Percentiles rank a stretch among this genome's conserved stretches.
phyloP scores from a whole-genome alignment of 1,140 invertebrate species.

The Formica exsecta region DNA sequence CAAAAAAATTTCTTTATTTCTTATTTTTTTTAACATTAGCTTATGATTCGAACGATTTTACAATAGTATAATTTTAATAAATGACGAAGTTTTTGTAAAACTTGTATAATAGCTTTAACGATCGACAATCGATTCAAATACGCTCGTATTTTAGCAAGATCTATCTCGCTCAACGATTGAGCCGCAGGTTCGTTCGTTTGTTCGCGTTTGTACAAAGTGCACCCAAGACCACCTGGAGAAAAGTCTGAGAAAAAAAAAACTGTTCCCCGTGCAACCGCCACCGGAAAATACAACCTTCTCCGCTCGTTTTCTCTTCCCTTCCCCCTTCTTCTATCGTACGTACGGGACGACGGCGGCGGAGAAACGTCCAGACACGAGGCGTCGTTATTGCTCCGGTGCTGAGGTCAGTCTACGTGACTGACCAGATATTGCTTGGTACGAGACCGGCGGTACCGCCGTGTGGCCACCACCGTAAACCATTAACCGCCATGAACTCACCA shows the following conservation, averaged over 20 bases:
- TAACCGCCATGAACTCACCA: slow-evolving; percentile 79
- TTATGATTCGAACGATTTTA: too few relatives aligned
- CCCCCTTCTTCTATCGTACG: slow-evolving; percentile 33
- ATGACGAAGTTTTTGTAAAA: neutral
- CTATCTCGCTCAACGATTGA: neutral
- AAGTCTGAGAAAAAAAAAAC: slow-evolving; percentile 29
- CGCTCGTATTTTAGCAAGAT: neutral
- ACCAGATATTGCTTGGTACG: slow-evolving; percentile 83
- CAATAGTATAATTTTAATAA: neutral
- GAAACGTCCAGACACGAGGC: slow-evolving; percentile 80
- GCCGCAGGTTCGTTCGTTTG: neutral
- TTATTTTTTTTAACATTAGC: too few relatives aligned
- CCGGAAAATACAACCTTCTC: slow-evolving; percentile 68
- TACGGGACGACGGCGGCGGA: slow-evolving; percentile 76
- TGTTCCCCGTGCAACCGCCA: neutral
- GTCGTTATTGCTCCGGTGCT: slow-evolving; percentile 84
- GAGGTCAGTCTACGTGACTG: slow-evolving; percentile 86
- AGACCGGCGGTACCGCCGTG: slow-evolving; percentile 73
- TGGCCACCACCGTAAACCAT: slow-evolving; percentile 78
- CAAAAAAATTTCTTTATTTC: too few relatives aligned
- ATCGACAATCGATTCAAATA: neutral
- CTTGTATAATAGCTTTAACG: neutral
- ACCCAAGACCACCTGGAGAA: neutral
- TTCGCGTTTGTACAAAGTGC: slow-evolving; percentile 4
- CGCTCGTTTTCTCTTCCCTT: slow-evolving; percentile 69